Percentiles rank a stretch among this genome's conserved stretches.
Evolutionary conservation across 2,888 invertebrate genomes (phyloP).

Genomic region (Meliscaeva auricollis): DNA sequence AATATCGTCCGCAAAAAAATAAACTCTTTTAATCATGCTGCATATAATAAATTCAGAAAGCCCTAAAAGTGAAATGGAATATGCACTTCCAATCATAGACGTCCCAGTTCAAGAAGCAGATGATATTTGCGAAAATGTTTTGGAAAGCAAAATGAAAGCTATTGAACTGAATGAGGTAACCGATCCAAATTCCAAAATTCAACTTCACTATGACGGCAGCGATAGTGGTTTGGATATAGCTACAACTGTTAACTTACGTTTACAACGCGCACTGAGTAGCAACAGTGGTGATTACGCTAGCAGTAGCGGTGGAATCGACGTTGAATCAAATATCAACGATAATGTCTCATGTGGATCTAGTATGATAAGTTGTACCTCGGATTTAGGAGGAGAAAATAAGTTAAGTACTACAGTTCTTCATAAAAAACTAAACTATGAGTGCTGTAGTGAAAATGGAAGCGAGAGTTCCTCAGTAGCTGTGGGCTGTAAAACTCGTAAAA

Average conservation of each 20-base stretch:
- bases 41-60: conserved; percentile 38
- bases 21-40: conserved; percentile 13
- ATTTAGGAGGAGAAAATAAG: conserved; percentile 86
- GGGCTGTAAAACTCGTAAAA: conserved; percentile 62
- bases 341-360: conserved; percentile 89
- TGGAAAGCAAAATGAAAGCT: conserved; percentile 80
- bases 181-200: conserved; percentile 45
- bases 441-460: conserved; percentile 89
- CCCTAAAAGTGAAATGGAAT: conserved; percentile 16
- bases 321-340: conserved; percentile 84
- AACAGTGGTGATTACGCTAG: conserved; percentile 89
- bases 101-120: conserved; percentile 38
- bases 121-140: conserved; percentile 78
- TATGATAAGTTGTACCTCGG: conserved; percentile 91
- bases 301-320: conserved; percentile 85
- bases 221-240: conserved; percentile 92
- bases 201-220: conserved; percentile 87
- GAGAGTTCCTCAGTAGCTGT: conserved; percentile 90
- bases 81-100: conserved; percentile 16
- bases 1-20: conserved; percentile 1
- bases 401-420: conserved; percentile 78
- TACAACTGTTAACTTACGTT: conserved; percentile 82
- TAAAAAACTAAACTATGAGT: conserved; percentile 79
- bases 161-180: conserved; percentile 79
- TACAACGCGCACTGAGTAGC: conserved; percentile 86